Percentiles rank a stretch among this genome's conserved stretches.
These are phyloP conservation scores for Clistopyga incitator DNA, from an alignment of 2,888 invertebrate genomes.

Conservation along the genomic window DNA sequence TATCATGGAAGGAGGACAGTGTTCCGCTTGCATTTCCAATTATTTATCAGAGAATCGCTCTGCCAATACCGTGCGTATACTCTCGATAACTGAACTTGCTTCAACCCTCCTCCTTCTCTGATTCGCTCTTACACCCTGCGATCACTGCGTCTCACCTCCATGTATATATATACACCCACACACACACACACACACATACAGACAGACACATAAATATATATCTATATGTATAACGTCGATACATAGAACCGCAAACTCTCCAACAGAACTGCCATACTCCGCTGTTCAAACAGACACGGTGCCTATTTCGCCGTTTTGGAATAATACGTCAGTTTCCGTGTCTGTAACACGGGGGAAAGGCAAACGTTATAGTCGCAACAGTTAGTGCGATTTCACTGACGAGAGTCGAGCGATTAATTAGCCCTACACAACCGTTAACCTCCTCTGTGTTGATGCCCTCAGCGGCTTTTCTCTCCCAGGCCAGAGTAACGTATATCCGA, in stretches of 20 bases:
- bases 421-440: constrained; percentile 50
- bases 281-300: background rate
- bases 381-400: background rate
- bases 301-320: constrained; percentile 32
- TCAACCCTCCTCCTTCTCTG: constrained; percentile 27
- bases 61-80: constrained; percentile 81
- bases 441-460: constrained; percentile 27
- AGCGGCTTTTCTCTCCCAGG: constrained; percentile 32
- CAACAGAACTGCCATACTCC: too few species aligned
- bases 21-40: constrained; percentile 84
- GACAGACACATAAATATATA: too few species aligned
- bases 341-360: constrained; percentile 36
- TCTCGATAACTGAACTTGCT: constrained; percentile 75
- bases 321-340: constrained; percentile 17
- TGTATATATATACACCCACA: too few species aligned
- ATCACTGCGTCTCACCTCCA: constrained; percentile 24
- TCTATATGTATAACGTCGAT: background rate
- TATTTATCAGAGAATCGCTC: constrained; percentile 83
- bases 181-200: too few species aligned
- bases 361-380: constrained; percentile 19
- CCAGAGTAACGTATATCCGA: constrained; percentile 24
- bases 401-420: constrained; percentile 54
- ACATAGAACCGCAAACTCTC: background rate
- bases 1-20: constrained; percentile 80
- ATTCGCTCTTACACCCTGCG: constrained; percentile 19